Conservation (phyloP, 2,888 invertebrate genomes). For the Nyleta sp. region DNA sequence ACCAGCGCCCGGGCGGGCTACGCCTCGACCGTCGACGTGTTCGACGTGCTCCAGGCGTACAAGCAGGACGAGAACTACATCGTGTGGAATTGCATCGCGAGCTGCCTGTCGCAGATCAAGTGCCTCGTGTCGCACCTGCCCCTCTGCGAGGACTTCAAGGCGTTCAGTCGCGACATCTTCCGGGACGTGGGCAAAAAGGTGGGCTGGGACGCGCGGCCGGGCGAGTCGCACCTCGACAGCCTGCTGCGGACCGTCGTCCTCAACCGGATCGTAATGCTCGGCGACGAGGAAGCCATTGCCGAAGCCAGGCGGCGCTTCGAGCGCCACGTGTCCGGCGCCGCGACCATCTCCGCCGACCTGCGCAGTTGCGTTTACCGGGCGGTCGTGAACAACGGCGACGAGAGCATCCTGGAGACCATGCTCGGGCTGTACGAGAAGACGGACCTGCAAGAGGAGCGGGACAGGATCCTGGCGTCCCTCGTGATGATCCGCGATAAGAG, state of each 20-base stretch:
- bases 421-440: conserved; percentile 91
- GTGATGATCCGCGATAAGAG: conserved; percentile 90
- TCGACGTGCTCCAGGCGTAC: conserved; percentile 93
- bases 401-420: conserved; percentile 89
- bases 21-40: conserved; percentile 90
- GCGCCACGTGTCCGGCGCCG: conserved; percentile 86
- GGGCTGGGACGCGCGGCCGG: conserved; percentile 93
- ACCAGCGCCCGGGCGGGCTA: conserved; percentile 95
- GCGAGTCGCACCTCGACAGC: conserved; percentile 94
- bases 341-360: conserved; percentile 91
- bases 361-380: conserved; percentile 94
- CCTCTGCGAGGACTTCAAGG: conserved; percentile 88
- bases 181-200: conserved; percentile 88
- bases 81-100: conserved; percentile 94
- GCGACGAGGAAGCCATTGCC: conserved; percentile 89
- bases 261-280: conserved; percentile 91
- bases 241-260: conserved; percentile 93
- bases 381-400: conserved; percentile 88
- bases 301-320: conserved; percentile 90
- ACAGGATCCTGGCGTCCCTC: conserved; percentile 92
- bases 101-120: conserved; percentile 90
- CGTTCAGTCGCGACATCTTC: conserved; percentile 89
- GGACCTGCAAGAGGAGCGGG: conserved; percentile 97
- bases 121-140: conserved; percentile 90
- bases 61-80: conserved; percentile 95